Percentiles rank a stretch among this genome's conserved stretches.
Conservation (phyloP, 1,140 invertebrate species). For the Oncopodura yosiiana region DNA sequence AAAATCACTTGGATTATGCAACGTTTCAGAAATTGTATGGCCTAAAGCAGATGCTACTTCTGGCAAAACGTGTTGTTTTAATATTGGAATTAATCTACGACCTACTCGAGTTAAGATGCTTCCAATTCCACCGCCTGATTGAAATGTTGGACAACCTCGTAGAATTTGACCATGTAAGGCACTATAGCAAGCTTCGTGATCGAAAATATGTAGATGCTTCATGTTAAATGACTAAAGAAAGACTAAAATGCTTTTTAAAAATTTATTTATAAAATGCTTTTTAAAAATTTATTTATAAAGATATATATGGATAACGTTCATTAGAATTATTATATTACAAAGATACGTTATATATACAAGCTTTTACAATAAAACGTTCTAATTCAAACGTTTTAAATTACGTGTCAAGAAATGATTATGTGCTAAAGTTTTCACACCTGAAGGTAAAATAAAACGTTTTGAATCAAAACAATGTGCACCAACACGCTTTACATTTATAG, state of each 20-base stretch:
- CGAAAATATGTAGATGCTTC: conserved; percentile 2
- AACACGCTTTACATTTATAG: background rate
- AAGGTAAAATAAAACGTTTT: conserved; percentile 17
- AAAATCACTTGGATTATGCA: too few species aligned
- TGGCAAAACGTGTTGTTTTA: too few species aligned
- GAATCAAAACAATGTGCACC: conserved; percentile 14
- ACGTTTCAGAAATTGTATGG: too few species aligned
- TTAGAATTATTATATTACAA: background rate
- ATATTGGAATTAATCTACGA: too few species aligned
- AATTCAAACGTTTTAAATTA: background rate
- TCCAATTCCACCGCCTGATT: too few species aligned
- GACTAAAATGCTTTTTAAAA: too few species aligned
- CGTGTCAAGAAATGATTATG: conserved; percentile 10
- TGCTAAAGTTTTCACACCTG: conserved; percentile 15
- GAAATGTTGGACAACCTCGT: background rate
- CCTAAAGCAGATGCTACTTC: too few species aligned
- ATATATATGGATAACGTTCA: background rate
- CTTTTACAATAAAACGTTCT: background rate
- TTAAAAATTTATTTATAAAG: too few species aligned
- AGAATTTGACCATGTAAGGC: conserved; percentile 1
- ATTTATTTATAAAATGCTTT: too few species aligned
- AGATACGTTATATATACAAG: background rate
- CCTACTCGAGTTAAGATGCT: too few species aligned
- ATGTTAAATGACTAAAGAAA: too few species aligned
- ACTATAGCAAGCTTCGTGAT: conserved; percentile 2